These are phyloP conservation scores for Anolis sagrei DNA, from an alignment of 2,113 vertebrate genomes.

Conservation along the genomic window DNA sequence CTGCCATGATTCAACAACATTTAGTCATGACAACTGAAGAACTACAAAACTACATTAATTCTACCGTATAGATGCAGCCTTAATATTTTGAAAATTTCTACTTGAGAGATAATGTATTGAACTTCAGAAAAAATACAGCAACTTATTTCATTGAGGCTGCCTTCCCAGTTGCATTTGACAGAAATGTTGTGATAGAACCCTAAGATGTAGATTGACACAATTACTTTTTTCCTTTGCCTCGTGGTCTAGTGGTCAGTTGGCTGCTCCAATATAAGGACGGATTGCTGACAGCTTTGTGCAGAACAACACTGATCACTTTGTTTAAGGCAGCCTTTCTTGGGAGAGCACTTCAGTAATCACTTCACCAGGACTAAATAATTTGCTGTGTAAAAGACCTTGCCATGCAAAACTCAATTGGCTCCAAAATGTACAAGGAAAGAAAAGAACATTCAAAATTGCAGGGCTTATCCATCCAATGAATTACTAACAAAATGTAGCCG, in stretches of 20 bases:
- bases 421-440: background rate
- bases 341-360: background rate
- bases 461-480: background rate
- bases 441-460: background rate
- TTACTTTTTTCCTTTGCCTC: background rate
- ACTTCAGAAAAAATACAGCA: no score
- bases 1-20: background rate
- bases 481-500: background rate
- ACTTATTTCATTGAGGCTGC: no score
- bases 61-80: no score
- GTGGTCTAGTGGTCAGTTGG: background rate
- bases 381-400: background rate
- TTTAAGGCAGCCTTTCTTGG: background rate
- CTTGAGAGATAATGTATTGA: no score
- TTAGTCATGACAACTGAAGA: background rate
- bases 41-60: no score
- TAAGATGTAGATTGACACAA: background rate
- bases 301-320: background rate
- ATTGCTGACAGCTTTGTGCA: background rate
- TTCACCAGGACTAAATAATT: background rate
- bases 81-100: no score
- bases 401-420: background rate
- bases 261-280: background rate
- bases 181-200: background rate
- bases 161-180: background rate